These are phyloP conservation scores for Pachypsylla venusta DNA, from an alignment of 1,140 invertebrate genomes.

Conservation along the genomic window DNA sequence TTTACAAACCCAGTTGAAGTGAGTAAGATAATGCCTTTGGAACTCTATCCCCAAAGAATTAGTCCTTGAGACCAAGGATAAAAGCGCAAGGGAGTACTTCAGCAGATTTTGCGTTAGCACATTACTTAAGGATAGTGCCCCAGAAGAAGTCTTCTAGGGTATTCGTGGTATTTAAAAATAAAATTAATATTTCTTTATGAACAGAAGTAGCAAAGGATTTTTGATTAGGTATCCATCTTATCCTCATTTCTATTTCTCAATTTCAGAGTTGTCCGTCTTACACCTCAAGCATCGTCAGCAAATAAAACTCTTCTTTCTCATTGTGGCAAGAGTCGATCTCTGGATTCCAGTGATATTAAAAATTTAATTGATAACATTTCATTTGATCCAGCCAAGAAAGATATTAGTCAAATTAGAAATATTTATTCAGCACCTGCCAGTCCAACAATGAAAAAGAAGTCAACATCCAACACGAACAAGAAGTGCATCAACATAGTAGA, in stretches of 20 bases:
- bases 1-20: too few relatives aligned
- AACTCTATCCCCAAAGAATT: too few relatives aligned
- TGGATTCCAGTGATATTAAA: constrained; percentile 59
- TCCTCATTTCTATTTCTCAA: background rate
- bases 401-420: background rate
- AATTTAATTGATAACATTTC: constrained; percentile 31
- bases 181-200: too few relatives aligned
- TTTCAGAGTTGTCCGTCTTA: background rate
- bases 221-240: background rate
- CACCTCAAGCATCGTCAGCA: background rate
- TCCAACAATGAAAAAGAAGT: constrained; percentile 28
- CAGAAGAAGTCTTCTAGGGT: too few relatives aligned
- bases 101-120: too few relatives aligned
- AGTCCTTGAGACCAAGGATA: too few relatives aligned
- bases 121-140: too few relatives aligned
- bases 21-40: too few relatives aligned
- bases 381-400: background rate
- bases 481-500: constrained; percentile 14
- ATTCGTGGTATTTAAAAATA: too few relatives aligned
- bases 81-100: too few relatives aligned
- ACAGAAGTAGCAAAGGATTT: too few relatives aligned
- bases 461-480: constrained; percentile 12
- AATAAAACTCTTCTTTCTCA: constrained; percentile 27
- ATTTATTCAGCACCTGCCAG: constrained; percentile 23
- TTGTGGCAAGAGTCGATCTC: constrained; percentile 63